Conservation (phyloP, 1,140 invertebrate species). For the Sitobion miscanthi region DNA sequence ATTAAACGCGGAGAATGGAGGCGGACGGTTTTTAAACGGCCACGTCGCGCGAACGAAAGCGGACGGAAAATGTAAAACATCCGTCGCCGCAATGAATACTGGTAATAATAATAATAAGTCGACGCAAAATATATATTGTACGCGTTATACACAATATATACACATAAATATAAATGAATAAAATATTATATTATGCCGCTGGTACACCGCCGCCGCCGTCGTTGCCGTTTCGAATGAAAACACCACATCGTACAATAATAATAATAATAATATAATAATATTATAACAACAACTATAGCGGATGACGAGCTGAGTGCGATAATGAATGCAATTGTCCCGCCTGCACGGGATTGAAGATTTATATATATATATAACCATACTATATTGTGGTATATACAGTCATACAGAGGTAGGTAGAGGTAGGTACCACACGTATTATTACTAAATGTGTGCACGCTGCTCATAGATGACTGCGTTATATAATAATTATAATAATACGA, state of each 20-base stretch:
- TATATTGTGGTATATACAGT: background rate
- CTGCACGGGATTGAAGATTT: background rate
- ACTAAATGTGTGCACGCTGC: background rate
- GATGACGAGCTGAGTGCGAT: background rate
- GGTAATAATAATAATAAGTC: too few species aligned
- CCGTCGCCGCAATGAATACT: too few species aligned
- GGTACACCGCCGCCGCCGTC: too few species aligned
- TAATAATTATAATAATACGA: background rate
- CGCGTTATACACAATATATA: too few species aligned
- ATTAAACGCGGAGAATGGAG: too few species aligned
- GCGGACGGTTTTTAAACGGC: too few species aligned
- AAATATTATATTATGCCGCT: too few species aligned
- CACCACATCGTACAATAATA: background rate
- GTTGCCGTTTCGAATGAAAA: background rate
- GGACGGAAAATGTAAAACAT: too few species aligned
- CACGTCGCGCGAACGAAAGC: too few species aligned
- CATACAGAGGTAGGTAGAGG: too few species aligned
- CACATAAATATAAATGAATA: too few species aligned
- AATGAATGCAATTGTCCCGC: constrained; percentile 6
- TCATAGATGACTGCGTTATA: background rate
- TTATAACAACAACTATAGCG: background rate
- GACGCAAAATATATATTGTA: too few species aligned
- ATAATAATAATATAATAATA: background rate
- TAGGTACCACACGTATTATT: background rate
- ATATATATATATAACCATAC: background rate